Percentiles rank a stretch among this genome's conserved stretches.
Evolutionary conservation across 2,888 invertebrate genomes (phyloP).

Genomic region (Meloe dianella): DNA sequence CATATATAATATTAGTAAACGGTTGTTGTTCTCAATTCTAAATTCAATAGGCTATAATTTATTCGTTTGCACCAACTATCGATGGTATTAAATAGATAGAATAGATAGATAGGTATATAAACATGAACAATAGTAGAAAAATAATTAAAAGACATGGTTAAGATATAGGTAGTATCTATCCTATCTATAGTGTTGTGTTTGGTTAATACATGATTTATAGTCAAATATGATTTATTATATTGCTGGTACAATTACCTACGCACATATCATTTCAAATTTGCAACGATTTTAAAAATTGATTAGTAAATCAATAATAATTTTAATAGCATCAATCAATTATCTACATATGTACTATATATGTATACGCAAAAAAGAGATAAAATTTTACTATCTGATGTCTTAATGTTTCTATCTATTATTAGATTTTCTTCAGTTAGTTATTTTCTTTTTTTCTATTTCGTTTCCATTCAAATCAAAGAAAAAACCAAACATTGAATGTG

Average conservation of each 20-base stretch:
- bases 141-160: not conserved
- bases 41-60: not conserved
- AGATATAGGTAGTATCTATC: too few relatives aligned
- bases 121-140: not conserved
- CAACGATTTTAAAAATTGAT: not conserved
- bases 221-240: not conserved
- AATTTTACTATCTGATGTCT: not conserved
- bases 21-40: not conserved
- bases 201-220: not conserved
- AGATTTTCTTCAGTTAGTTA: not conserved
- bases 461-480: not conserved
- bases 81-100: too few relatives aligned
- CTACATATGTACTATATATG: too few relatives aligned
- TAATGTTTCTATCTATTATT: conserved; percentile 8
- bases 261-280: not conserved
- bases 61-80: not conserved
- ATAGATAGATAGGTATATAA: too few relatives aligned
- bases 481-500: too few relatives aligned
- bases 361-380: not conserved
- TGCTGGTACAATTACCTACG: not conserved
- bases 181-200: not conserved
- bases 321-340: not conserved
- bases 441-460: not conserved
- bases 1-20: not conserved
- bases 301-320: not conserved